phyloP scores from a whole-genome alignment of 2,113 vertebrate genomes.

The Grantiella picta region DNA sequence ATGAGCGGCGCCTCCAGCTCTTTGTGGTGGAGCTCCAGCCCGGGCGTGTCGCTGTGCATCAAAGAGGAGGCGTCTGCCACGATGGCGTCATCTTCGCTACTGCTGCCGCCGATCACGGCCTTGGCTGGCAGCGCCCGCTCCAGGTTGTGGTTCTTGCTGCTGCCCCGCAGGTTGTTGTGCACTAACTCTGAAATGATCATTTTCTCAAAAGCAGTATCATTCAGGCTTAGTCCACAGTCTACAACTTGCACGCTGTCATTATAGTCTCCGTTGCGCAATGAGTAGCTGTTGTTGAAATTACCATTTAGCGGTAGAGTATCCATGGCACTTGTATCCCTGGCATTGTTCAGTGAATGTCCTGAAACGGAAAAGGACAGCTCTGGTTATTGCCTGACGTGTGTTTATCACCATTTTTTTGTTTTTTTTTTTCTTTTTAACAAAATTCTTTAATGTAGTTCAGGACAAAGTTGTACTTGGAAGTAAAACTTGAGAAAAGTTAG shows the following conservation, averaged over 20 bases:
- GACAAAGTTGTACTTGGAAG: conserved; percentile 82
- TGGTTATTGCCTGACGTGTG: conserved; percentile 16
- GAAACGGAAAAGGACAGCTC: conserved; percentile 72
- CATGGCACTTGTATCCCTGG: conserved; percentile 99
- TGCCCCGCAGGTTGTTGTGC: conserved; percentile 96
- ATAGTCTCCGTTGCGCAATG: conserved; percentile 94
- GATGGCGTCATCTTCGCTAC: conserved; percentile 89
- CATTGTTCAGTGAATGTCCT: conserved; percentile 99
- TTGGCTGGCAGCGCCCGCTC: conserved; percentile 86
- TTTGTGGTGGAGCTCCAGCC: conserved; percentile 88
- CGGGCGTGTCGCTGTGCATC: conserved; percentile 85
- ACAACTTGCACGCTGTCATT: conserved; percentile 90
- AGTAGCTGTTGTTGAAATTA: conserved; percentile 99
- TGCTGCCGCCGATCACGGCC: conserved; percentile 83
- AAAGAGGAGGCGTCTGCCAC: conserved; percentile 91
- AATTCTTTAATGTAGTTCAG: conserved; percentile 94
- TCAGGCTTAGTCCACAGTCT: conserved; percentile 97
- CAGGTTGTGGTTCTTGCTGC: conserved; percentile 88
- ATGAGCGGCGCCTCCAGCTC: conserved; percentile 95
- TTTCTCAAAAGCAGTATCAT: conserved; percentile 98
- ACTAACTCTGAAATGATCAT: conserved; percentile 99
- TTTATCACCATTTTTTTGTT: neutral
- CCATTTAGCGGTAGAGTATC: conserved; percentile 99
- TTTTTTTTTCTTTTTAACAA: conserved; percentile 38
- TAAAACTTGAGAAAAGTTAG: conserved; percentile 62